These are phyloP conservation scores for Rhabdornis inornatus DNA, from an alignment of 2,113 vertebrate genomes.

Conservation along the genomic window DNA sequence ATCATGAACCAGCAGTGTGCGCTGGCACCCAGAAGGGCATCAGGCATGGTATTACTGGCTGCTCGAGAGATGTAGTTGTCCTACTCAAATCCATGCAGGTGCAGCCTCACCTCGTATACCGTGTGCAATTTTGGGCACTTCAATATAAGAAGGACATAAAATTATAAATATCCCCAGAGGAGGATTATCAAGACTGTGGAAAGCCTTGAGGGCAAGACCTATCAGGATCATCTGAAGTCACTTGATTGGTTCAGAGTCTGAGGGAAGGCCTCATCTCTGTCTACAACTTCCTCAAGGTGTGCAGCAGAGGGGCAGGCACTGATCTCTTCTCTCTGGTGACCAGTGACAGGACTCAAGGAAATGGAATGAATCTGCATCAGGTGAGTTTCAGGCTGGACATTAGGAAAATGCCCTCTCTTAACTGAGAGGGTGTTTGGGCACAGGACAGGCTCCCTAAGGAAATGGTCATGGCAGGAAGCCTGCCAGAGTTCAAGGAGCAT, in stretches of 20 bases:
- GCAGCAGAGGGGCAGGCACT: neutral
- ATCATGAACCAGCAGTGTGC: neutral
- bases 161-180: neutral
- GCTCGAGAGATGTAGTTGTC: accelerated
- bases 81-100: neutral
- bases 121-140: neutral
- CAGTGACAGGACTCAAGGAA: neutral
- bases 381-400: neutral
- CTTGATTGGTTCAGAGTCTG: neutral
- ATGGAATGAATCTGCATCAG: neutral
- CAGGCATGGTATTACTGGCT: neutral
- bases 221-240: neutral
- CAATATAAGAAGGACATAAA: neutral
- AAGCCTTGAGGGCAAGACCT: neutral
- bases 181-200: neutral
- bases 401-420: neutral
- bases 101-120: neutral
- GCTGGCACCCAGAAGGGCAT: neutral
- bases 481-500: neutral
- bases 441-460: neutral
- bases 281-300: neutral
- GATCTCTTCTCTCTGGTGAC: neutral
- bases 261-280: too few relatives aligned
- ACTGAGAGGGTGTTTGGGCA: neutral
- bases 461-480: neutral